Evolutionary conservation across 2,113 vertebrate species (phyloP), one percentile per base, ranked within the genome.

Genomic region (Oncorhynchus tshawytscha): DNA sequence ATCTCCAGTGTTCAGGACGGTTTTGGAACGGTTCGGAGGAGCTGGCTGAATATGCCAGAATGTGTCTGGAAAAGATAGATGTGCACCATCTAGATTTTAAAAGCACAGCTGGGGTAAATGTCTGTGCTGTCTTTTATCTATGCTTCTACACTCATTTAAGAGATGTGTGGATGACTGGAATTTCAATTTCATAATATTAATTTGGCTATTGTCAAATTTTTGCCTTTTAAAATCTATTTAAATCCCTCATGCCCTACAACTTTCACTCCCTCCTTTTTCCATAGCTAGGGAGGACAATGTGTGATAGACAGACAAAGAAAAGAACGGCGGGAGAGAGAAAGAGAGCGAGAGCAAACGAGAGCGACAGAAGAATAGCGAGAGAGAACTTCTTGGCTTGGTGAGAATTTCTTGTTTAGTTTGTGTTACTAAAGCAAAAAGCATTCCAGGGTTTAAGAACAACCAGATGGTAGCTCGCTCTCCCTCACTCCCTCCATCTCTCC

Each of bases 391-490:
- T 81, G 87, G 85, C 88, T 87, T 90, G 89, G 91, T 88, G 83
- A 84, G 86, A 85, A 91, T 76, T 69, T 82, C 87, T 91, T 94
- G 93, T 94, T 94, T 94, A 90, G 91, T 91, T 94, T 94, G 92
- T 91, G 94, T 93, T 91, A 94, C 93, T 94, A 93, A 92, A 94
- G 93, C 94, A 93, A 93, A 18, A 94, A 91, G 92, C 92, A 94
- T 94, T 94, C 94, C 94, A 94, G 89, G 86, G 89, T 93, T 93
- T 94, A 94, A 94, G 91, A 89, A 93, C 91, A 93, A 94, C 91
- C 94, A 94, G 94, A 94, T 94, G 94, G 91, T 84, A 88, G 87
- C 82, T 84, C 82, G 74, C 82, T 81, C 90, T 83, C 84, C 76
- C 87, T 78, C 83, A 39, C 67, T 45, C 78, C 22, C 75, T 62